phyloP scores from a whole-genome alignment of 2,797 vertebrate species.

The Tragelaphus eurycerus region DNA sequence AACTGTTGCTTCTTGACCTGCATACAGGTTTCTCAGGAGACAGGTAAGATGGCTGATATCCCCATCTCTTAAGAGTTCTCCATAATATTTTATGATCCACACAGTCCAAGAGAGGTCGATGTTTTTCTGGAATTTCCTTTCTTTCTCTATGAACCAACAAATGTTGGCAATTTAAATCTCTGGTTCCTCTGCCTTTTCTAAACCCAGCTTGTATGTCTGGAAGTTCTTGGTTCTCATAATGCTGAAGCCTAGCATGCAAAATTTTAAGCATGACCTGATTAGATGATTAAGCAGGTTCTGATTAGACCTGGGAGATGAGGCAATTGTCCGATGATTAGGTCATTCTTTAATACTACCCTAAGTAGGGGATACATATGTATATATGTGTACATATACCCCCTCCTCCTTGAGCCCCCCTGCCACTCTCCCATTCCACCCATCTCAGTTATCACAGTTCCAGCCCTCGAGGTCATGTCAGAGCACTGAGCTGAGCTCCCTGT shows the following conservation, averaged over 20 bases:
- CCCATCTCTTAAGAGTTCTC: neutral
- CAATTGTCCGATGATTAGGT: neutral
- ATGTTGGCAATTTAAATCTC: neutral
- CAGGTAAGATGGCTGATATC: neutral
- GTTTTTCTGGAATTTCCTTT: neutral
- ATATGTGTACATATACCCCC: neutral
- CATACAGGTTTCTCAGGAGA: neutral
- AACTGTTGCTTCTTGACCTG: neutral
- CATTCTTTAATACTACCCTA: neutral
- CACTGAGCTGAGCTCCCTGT: neutral
- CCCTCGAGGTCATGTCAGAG: neutral
- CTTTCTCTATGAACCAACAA: neutral
- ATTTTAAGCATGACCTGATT: neutral
- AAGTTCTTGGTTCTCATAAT: neutral
- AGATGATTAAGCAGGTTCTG: neutral
- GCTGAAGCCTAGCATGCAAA: neutral
- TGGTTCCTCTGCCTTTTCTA: neutral
- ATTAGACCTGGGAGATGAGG: neutral
- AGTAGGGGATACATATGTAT: neutral
- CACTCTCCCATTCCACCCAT: neutral
- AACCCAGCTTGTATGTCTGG: neutral
- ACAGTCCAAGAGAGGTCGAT: neutral
- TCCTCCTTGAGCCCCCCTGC: neutral
- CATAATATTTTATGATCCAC: neutral
- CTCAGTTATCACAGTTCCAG: neutral